Evolutionary conservation across 2,113 vertebrate species (phyloP).

Genomic region (Clupea harengus): DNA sequence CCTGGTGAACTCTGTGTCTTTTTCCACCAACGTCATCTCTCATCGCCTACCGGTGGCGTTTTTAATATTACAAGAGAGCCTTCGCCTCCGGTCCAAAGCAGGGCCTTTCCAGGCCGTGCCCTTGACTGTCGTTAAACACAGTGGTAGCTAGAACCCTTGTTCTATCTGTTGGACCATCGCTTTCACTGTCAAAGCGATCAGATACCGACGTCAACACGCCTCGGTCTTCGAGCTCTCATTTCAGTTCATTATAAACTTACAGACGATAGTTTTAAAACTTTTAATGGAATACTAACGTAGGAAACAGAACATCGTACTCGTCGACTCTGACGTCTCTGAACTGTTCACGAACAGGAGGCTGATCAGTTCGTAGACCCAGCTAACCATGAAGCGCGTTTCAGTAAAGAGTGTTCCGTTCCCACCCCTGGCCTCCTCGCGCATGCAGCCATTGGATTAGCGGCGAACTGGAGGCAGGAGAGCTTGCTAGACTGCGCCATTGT

Average conservation of each 20-base stretch:
- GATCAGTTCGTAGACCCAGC: constrained; percentile 5
- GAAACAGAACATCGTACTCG: background rate
- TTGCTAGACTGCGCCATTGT: constrained; percentile 75
- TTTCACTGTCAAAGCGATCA: constrained; percentile 45
- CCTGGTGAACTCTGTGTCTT: background rate
- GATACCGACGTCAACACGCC: constrained; percentile 38
- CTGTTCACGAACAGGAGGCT: background rate
- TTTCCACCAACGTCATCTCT: background rate
- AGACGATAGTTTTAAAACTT: constrained; percentile 31
- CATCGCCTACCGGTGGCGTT: constrained; percentile 7
- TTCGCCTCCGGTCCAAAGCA: constrained; percentile 26
- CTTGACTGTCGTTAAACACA: constrained; percentile 54
- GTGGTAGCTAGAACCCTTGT: constrained; percentile 33
- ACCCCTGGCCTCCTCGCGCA: constrained; percentile 65
- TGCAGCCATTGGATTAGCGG: constrained; percentile 74
- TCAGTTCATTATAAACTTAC: constrained; percentile 42
- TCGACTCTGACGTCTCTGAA: constrained; percentile 3
- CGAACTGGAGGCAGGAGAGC: constrained; percentile 67
- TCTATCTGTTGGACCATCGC: constrained; percentile 45
- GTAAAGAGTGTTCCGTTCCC: constrained; percentile 61
- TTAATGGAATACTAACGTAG: constrained; percentile 4
- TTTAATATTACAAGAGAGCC: constrained; percentile 15
- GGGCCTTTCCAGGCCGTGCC: constrained; percentile 52
- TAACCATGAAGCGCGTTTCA: constrained; percentile 47
- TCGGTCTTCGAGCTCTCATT: constrained; percentile 21